Base-by-base conservation (phyloP, 2,113 vertebrate species). In the Carassius gibelio region DNA sequence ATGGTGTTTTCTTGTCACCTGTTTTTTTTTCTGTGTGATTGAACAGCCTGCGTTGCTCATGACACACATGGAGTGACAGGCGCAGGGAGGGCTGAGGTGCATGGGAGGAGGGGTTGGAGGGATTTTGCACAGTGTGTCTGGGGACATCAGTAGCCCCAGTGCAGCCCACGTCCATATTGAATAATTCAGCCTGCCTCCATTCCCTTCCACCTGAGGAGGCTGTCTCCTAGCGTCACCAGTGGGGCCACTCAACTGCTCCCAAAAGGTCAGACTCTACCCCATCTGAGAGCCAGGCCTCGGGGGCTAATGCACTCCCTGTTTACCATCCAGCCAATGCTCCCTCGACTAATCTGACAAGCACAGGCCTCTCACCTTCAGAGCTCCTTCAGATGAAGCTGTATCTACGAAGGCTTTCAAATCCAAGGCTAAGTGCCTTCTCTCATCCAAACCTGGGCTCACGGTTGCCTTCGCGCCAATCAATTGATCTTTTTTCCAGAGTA, bases 171-270 rank as follows among this genome's bases (percentile, higher is more conserved):
- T 91, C 90, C 91, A 91, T 92, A 92, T 89, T 95, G 94, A 95
- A 95, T 95, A 94, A 95, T 95, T 95, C 92, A 95, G 90, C 91
- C 89, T 83, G 45, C 90, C 94, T 92, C 92, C 92, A 92, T 92
- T 95, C 93, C 92, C 92, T 95, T 95, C 95, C 94, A 95, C 94
- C 93, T 95, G 94, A 95, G 93, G 94, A 77, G 93, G 92, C 91
- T 95, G 94, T 95, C 94, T 95, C 94, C 94, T 94, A 93, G 94
- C 90, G 94, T 95, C 94, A 95, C 93, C 94, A 93, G 93, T 88
- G 90, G 94, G 93, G 93, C 90, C 90, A 94, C 92, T 95, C 95
- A 94, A 95, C 94, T 91, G 93, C 93, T 93, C 91, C 90, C 80
- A 89, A 95, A 95, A 94, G 94, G 95, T 94, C 93, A 95, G 89